Base-by-base conservation (phyloP, 2,797 vertebrate species). In the Zonotrichia albicollis region DNA sequence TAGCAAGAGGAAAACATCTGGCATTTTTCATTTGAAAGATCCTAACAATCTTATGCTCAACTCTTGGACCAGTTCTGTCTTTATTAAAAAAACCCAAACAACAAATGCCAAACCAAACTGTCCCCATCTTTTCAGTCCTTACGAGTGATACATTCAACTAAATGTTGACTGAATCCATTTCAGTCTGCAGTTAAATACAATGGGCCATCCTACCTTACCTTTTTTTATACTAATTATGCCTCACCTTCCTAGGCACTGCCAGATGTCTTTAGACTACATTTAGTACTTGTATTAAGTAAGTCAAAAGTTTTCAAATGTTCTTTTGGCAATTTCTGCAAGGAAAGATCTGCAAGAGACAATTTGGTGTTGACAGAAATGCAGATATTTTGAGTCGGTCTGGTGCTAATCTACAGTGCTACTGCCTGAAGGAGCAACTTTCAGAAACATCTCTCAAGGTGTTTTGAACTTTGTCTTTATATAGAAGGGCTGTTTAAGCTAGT, bases 181-280 rank as follows among this genome's bases (percentile, higher is more conserved):
- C 46, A 74, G 40, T 66, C 61, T 92, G 60, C 20, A 61, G 3
- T 67, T 76, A 76, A 90, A 90, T 84, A 38, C 38, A 80, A 0
- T 0, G 0, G 57, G 30, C 0, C 0, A 54, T 62, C 36, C 50
- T 48, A 27, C 45, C 23, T 58, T 90, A 9, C 21, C 6, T 42
- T 71, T 86, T 66, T 88, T 76, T 22, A 54, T 62, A 22, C 25
- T 62, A 16, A 46, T 55, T 34, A n/a, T 53, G 10, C 54, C 40
- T 32, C 9, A 4, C 50, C 22, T 89, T 81, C 51, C 77, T 79
- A 26, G 54, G 16, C 21, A 29, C 81, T 27, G 30, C 60, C 60
- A 51, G 50, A 34, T 68, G 46, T 75, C 50, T 65, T 15, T 27
- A 46, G 55, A 57, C 26, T 68, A 32, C 21, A 8, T 72, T 82